phyloP scores from a whole-genome alignment of 2,888 invertebrate species.

The Axea sp. region DNA sequence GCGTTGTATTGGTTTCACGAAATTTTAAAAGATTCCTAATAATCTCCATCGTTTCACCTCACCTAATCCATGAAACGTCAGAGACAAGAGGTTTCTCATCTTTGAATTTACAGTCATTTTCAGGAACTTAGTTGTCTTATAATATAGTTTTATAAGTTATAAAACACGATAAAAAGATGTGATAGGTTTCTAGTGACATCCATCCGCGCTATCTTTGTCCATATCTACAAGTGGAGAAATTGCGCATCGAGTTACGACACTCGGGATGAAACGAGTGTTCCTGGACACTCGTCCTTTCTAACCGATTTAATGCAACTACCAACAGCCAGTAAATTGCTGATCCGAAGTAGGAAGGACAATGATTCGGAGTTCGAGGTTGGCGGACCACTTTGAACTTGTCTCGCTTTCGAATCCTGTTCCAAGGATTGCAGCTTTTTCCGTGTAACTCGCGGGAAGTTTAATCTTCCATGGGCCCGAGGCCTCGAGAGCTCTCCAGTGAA shows the following conservation, averaged over 20 bases:
- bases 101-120: too few species aligned
- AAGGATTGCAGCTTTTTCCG: slow-evolving; percentile 59
- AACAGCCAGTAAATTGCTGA: too few species aligned
- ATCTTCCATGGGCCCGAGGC: slow-evolving; percentile 58
- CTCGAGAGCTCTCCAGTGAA: slow-evolving; percentile 70
- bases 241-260: slow-evolving; percentile 15
- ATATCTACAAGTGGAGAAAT: slow-evolving; percentile 27
- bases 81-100: slow-evolving; percentile 28
- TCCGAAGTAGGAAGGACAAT: slow-evolving; percentile 46
- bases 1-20: too few species aligned
- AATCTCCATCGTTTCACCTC: too few species aligned
- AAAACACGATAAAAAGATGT: slow-evolving; percentile 8
- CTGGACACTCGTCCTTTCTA: slow-evolving; percentile 32
- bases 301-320: slow-evolving; percentile 7
- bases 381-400: slow-evolving; percentile 53
- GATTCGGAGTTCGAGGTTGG: slow-evolving; percentile 36
- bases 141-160: too few species aligned
- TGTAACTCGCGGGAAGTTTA: slow-evolving; percentile 32
- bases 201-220: slow-evolving; percentile 30
- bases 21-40: too few species aligned
- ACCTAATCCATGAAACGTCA: too few species aligned
- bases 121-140: too few species aligned
- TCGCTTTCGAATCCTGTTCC: slow-evolving; percentile 54
- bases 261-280: slow-evolving; percentile 14
- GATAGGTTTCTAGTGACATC: slow-evolving; percentile 8